Percentiles rank a stretch among this genome's conserved stretches.
Conservation (phyloP, 2,797 vertebrate genomes). For the Neoniphon sammara region DNA sequence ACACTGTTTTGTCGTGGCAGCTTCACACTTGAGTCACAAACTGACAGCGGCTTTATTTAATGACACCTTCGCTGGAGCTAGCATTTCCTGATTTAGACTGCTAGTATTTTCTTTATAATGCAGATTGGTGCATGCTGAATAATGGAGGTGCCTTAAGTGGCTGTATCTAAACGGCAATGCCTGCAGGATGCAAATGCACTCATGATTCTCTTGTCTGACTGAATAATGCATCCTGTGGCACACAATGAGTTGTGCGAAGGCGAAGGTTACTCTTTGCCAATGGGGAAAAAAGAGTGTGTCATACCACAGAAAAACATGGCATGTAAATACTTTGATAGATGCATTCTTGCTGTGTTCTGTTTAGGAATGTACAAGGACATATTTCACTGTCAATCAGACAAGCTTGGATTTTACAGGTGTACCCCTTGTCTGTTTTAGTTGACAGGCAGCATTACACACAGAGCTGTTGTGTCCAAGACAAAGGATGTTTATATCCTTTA, state of each 20-base stretch:
- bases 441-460: slow-evolving; percentile 14
- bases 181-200: slow-evolving; percentile 29
- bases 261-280: slow-evolving; percentile 37
- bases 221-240: slow-evolving; percentile 17
- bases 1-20: not conserved
- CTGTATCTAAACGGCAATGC: not conserved
- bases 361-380: not conserved
- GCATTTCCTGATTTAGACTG: not conserved
- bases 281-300: slow-evolving; percentile 30
- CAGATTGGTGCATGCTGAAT: slow-evolving; percentile 5
- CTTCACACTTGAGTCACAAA: slow-evolving; percentile 9
- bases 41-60: not conserved
- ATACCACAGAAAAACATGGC: slow-evolving; percentile 4
- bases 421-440: slow-evolving; percentile 5
- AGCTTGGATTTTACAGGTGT: slow-evolving; percentile 18
- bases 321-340: slow-evolving; percentile 32
- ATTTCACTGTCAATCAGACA: slow-evolving; percentile 19
- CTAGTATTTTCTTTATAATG: not conserved
- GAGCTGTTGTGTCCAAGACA: not conserved
- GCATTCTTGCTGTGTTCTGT: not conserved
- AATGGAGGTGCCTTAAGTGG: not conserved
- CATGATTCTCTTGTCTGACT: slow-evolving; percentile 26
- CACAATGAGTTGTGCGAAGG: slow-evolving; percentile 13
- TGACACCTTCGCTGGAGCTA: slow-evolving; percentile 4
- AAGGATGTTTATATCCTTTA: not conserved